A percentile compares a stretch with the other conserved stretches of the same genome.
These are phyloP conservation scores for Gryllus longicercus DNA, from an alignment of 2,888 invertebrate species.

Conservation along the genomic window DNA sequence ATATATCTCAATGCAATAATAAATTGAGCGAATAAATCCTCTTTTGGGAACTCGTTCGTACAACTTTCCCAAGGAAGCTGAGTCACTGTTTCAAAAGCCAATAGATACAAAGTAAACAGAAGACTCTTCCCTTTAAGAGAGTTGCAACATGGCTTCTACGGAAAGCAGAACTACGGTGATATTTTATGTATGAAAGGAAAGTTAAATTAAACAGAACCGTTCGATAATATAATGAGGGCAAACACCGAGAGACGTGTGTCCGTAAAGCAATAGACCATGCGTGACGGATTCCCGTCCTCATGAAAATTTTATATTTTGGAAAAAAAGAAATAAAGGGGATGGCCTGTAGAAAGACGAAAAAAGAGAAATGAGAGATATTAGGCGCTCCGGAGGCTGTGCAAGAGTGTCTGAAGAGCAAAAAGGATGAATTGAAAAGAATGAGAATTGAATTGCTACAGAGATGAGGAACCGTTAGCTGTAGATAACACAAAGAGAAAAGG, in stretches of 20 bases:
- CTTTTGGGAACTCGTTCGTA: background rate
- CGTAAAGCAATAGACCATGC: background rate
- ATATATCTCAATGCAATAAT: too few relatives aligned
- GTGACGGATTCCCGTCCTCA: background rate
- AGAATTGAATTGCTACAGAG: too few relatives aligned
- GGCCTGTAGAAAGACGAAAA: too few relatives aligned
- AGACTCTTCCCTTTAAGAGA: background rate
- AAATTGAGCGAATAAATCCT: too few relatives aligned
- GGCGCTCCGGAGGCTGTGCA: too few relatives aligned
- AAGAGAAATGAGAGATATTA: too few relatives aligned
- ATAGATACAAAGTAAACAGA: slow-evolving; percentile 1
- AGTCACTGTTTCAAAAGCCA: slow-evolving; percentile 5
- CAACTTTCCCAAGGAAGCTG: background rate
- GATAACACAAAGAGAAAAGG: too few relatives aligned
- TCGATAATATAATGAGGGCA: background rate
- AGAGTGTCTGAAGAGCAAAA: too few relatives aligned
- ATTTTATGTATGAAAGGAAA: slow-evolving; percentile 17
- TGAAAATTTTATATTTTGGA: too few relatives aligned
- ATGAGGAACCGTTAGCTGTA: too few relatives aligned
- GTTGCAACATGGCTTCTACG: background rate
- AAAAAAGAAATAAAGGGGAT: too few relatives aligned
- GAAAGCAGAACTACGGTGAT: background rate
- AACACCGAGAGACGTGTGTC: background rate
- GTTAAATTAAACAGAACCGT: background rate
- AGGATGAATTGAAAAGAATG: too few relatives aligned